Conservation (phyloP, 2,113 vertebrate species). For the Alces alces region DNA sequence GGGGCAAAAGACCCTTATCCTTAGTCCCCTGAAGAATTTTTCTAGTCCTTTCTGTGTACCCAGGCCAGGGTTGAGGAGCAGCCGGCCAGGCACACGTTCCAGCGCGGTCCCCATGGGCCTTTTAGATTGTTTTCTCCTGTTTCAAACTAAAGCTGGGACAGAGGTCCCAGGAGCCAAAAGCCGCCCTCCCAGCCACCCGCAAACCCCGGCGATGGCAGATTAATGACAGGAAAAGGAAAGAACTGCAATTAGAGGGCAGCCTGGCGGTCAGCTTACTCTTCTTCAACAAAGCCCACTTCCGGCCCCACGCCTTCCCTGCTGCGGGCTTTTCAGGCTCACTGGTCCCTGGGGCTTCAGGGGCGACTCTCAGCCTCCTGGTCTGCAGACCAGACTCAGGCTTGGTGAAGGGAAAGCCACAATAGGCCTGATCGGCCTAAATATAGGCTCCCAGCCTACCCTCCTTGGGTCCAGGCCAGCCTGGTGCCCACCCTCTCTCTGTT, state of each 20-base stretch:
- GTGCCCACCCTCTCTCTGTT: conserved; percentile 63
- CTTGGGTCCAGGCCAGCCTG: conserved; percentile 4
- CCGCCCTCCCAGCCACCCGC: not conserved
- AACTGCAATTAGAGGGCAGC: conserved; percentile 18
- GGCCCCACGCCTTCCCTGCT: not conserved
- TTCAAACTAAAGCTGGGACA: conserved; percentile 31
- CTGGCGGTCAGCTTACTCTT: conserved; percentile 40
- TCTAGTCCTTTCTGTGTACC: not conserved
- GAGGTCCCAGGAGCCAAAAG: not conserved
- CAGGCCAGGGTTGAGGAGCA: not conserved
- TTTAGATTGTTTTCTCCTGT: not conserved
- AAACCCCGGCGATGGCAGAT: not conserved
- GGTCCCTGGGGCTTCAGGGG: conserved; percentile 40
- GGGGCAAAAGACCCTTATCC: not conserved
- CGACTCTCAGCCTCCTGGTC: conserved; percentile 21
- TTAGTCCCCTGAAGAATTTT: not conserved
- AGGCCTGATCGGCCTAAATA: conserved; percentile 36
- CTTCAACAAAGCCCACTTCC: conserved; percentile 53
- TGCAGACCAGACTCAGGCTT: not conserved
- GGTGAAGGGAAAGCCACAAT: conserved; percentile 13
- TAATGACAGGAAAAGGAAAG: conserved; percentile 67
- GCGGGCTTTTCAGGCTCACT: conserved; percentile 15
- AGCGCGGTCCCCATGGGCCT: not conserved
- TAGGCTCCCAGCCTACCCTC: conserved; percentile 29
- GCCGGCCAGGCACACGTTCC: not conserved